phyloP scores from a whole-genome alignment of 2,113 vertebrate species.

The Lepus americanus region DNA sequence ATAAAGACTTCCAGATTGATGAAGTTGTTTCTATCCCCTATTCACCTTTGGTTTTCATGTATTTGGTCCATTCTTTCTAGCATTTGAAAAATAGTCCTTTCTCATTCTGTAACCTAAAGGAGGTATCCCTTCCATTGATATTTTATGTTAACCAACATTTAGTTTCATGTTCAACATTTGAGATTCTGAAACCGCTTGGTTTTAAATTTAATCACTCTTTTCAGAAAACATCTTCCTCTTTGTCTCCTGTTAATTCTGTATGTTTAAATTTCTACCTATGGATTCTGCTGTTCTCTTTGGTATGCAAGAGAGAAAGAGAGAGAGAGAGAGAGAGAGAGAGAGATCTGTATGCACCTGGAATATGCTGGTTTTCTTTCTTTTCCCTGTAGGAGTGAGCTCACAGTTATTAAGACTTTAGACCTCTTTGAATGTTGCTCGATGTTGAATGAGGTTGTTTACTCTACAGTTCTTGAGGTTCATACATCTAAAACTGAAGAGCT shows the following conservation, averaged over 20 bases:
- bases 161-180: not conserved
- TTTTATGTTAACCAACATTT: conserved; percentile 20
- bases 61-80: not conserved
- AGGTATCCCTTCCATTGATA: not conserved
- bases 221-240: conserved; percentile 27
- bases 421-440: conserved; percentile 70
- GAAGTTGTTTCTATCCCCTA: not conserved
- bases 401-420: conserved; percentile 41
- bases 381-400: not conserved
- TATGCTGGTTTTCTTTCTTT: not conserved
- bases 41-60: not conserved
- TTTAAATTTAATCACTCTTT: not conserved
- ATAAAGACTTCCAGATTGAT: not conserved
- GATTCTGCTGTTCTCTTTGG: not conserved
- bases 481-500: conserved; percentile 56
- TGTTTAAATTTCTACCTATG: not conserved
- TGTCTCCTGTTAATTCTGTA: conserved; percentile 4
- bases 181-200: conserved; percentile 1
- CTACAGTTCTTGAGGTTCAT: conserved; percentile 19
- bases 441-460: conserved; percentile 32
- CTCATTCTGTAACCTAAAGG: not conserved
- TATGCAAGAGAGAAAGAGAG: not conserved
- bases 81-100: not conserved
- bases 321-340: too few relatives aligned
- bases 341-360: not conserved